Percentiles rank a stretch among this genome's conserved stretches.
These are phyloP conservation scores for Ariolimax columbianus DNA, from an alignment of 2,888 invertebrate species.

Conservation along the genomic window DNA sequence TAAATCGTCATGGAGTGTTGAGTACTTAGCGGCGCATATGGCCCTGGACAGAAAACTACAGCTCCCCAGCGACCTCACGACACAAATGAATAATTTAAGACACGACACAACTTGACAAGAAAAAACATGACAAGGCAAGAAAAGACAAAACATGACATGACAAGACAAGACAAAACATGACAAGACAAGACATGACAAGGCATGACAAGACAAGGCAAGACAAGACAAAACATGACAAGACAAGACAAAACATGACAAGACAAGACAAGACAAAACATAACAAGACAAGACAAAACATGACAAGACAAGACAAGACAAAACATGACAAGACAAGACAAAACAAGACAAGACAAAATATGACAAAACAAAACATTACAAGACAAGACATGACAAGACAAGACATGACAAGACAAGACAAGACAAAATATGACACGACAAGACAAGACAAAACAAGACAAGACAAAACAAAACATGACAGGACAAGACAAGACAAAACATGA, in stretches of 20 bases:
- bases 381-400: constrained; percentile 1
- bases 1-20: too few relatives aligned
- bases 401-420: background rate
- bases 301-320: constrained; percentile 48
- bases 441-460: constrained; percentile 4
- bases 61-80: too few relatives aligned
- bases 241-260: background rate
- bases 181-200: background rate
- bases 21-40: too few relatives aligned
- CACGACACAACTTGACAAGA: background rate
- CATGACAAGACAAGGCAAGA: constrained; percentile 34
- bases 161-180: background rate
- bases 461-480: constrained; percentile 32
- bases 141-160: background rate
- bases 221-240: background rate
- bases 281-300: constrained; percentile 50
- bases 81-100: background rate
- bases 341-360: constrained; percentile 36
- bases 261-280: background rate
- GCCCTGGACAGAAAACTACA: too few relatives aligned
- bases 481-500: constrained; percentile 41
- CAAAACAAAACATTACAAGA: constrained; percentile 9
- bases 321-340: constrained; percentile 49
- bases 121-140: background rate
- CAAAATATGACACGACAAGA: background rate